These are phyloP conservation scores for Sitodiplosis mosellana DNA, from an alignment of 1,140 invertebrate genomes.

Conservation along the genomic window DNA sequence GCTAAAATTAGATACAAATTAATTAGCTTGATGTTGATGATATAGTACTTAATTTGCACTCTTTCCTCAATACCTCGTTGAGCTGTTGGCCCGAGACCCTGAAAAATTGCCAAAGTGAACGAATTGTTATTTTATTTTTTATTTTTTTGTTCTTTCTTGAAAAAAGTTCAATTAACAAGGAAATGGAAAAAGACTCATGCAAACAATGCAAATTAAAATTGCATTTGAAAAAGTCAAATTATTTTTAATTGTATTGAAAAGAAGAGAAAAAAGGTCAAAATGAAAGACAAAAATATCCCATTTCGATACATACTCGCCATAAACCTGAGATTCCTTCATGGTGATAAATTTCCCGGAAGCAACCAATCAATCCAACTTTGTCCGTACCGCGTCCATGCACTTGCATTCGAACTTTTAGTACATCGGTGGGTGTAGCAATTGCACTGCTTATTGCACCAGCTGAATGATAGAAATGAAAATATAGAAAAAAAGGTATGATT, in stretches of 20 bases:
- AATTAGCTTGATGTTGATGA: too few relatives aligned
- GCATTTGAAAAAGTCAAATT: too few relatives aligned
- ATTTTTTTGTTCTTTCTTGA: too few relatives aligned
- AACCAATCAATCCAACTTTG: constrained; percentile 41
- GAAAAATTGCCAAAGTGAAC: constrained; percentile 10
- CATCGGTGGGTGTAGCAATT: constrained; percentile 95
- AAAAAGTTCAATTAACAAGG: too few relatives aligned
- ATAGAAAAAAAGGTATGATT: constrained; percentile 10
- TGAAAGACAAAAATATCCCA: too few relatives aligned
- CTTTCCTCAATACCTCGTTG: constrained; percentile 34
- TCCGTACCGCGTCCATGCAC: constrained; percentile 32
- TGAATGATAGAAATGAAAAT: background rate
- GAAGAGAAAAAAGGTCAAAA: too few relatives aligned
- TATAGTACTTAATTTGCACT: too few relatives aligned
- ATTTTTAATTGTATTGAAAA: too few relatives aligned
- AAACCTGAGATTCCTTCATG: constrained; percentile 66
- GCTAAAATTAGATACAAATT: constrained; percentile 29
- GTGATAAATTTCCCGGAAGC: constrained; percentile 59
- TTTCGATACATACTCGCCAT: constrained; percentile 50
- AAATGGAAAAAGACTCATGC: too few relatives aligned
- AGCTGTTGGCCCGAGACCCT: constrained; percentile 80
- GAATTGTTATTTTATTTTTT: too few relatives aligned
- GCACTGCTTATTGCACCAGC: constrained; percentile 78
- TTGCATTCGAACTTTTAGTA: constrained; percentile 95
- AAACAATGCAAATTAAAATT: too few relatives aligned